Evolutionary conservation across 2,797 vertebrate genomes (phyloP), one percentile per base, ranked within the genome.

Genomic region (Molossus molossus): DNA sequence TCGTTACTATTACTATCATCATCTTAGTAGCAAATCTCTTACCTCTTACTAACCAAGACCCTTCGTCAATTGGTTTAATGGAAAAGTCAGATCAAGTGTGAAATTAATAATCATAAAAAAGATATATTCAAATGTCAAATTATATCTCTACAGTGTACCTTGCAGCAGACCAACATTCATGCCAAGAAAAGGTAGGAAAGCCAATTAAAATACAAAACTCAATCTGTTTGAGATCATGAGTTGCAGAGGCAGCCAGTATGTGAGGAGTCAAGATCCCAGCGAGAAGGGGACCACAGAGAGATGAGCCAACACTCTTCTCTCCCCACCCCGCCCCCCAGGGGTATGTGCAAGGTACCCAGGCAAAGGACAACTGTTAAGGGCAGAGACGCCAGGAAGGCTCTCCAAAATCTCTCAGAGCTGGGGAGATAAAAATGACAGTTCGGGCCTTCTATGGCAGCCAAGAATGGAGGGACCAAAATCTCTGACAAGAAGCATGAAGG

Each of bases 51-150:
- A 90, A 73, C 9, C 4, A 90, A 85, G 27, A 40, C 37, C 25
- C 69, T 53, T 48, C 81, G 21, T 62, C 13, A 33, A 29, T 13
- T 37, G 27, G 18, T 64, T 82, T 76, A 91, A 57, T 82, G 3
- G 15, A 87, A 87, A 81, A 53, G 25, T 81, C 50, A 85, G 14
- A 69, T 75, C n/a, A 48, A 80, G 53, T 58, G 37, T 92, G 72
- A 85, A 72, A 48, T 89, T 80, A 65, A 73, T 79, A 82, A 55
- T 48, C 57, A 75, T 65, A 50, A 81, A 23, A 73, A 95, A 81
- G 11, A 58, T 45, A 53, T 7, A 60, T 70, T 91, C 33, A 82
- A 45, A 48, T 62, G 37, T 82, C 10, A 25, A 53, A 60, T 20
- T 91, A 33, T 76, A 37, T 18, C 29, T 82, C 18, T n/a, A 37